These are phyloP conservation scores for Chiroxiphia lanceolata DNA, from an alignment of 2,797 vertebrate species.

Conservation along the genomic window DNA sequence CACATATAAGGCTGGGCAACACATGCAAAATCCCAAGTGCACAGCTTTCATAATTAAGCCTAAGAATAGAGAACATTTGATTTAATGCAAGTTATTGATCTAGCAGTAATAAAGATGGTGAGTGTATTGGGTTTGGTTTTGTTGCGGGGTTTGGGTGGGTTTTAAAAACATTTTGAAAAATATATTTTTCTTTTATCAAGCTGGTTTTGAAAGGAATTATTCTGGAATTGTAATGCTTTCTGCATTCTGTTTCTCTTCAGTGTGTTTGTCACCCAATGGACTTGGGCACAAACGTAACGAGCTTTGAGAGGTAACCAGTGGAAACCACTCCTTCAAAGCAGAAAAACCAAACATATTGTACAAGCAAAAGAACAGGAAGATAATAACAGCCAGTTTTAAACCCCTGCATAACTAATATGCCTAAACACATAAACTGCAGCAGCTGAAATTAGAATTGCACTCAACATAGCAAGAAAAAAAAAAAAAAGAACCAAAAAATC, in stretches of 20 bases:
- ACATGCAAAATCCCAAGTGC: background rate
- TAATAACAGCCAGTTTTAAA: background rate
- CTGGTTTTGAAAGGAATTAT: background rate
- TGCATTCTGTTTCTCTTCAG: background rate
- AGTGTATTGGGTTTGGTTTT: background rate
- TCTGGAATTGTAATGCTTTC: background rate
- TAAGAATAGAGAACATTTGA: background rate
- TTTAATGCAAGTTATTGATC: background rate
- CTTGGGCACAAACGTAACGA: background rate
- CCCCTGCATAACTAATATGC: accelerated
- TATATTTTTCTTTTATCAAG: background rate
- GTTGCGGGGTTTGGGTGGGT: background rate
- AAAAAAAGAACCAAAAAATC: background rate
- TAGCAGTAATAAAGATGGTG: background rate
- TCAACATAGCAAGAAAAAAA: background rate
- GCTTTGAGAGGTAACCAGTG: background rate
- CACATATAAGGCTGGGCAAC: background rate
- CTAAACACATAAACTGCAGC: background rate
- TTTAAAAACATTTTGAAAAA: background rate
- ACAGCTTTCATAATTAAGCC: background rate
- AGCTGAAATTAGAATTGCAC: background rate
- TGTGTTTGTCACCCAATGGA: background rate
- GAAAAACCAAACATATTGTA: background rate
- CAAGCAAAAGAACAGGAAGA: background rate
- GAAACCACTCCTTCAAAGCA: background rate